phyloP scores from a whole-genome alignment of 2,113 vertebrate genomes.

The Ciconia maguari region DNA sequence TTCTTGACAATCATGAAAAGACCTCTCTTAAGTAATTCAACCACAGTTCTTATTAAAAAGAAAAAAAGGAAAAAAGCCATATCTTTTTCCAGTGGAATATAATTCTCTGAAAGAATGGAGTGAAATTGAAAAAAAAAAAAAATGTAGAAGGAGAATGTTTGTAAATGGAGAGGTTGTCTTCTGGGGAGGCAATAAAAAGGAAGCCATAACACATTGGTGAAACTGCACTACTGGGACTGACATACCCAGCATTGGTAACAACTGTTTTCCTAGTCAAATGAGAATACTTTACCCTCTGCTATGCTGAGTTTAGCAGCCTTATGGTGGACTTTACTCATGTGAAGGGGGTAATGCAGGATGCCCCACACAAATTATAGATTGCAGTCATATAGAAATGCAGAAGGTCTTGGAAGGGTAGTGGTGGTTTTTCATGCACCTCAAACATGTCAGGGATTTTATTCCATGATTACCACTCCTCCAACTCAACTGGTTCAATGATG shows the following conservation, averaged over 20 bases:
- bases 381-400: neutral
- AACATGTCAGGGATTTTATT: neutral
- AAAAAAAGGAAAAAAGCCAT: neutral
- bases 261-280: neutral
- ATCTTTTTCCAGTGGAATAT: neutral
- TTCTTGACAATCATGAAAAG: neutral
- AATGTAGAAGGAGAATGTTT: neutral
- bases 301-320: neutral
- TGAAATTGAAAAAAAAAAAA: neutral
- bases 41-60: neutral
- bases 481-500: neutral
- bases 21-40: neutral
- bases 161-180: neutral
- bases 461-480: neutral
- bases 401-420: neutral
- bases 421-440: neutral
- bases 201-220: neutral
- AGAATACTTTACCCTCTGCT: neutral
- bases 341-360: neutral
- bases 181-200: neutral
- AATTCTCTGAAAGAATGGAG: neutral
- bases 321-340: neutral
- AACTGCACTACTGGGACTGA: neutral
- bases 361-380: neutral
- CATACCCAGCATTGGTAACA: neutral